Evolutionary conservation across 2,888 invertebrate genomes (phyloP).

Genomic region (Napeogenes inachia): DNA sequence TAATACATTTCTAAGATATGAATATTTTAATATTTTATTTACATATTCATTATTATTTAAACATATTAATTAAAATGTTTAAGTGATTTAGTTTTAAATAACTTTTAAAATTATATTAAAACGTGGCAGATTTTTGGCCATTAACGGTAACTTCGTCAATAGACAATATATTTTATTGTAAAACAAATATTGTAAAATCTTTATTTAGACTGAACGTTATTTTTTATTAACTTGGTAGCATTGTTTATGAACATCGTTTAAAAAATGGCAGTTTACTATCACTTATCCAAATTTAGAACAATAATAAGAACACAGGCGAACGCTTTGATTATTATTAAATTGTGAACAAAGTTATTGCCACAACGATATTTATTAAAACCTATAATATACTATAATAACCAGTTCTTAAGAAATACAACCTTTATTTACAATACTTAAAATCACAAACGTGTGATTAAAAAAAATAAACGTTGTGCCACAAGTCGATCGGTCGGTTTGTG

Average conservation of each 20-base stretch:
- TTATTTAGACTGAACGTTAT: conserved; percentile 31
- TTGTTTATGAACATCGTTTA: conserved; percentile 50
- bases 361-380: conserved; percentile 36
- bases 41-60: conserved; percentile 40
- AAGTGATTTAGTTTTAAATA: conserved; percentile 21
- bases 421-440: conserved; percentile 34
- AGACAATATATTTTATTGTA: conserved; percentile 32
- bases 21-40: conserved; percentile 65
- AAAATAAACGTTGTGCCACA: conserved; percentile 46
- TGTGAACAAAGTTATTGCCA: conserved; percentile 58
- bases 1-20: conserved; percentile 73
- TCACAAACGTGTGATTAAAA: conserved; percentile 40
- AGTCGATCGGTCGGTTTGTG: conserved; percentile 57
- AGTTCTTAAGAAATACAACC: conserved; percentile 21
- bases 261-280: conserved; percentile 72
- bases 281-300: conserved; percentile 62
- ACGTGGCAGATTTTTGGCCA: conserved; percentile 19
- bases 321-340: conserved; percentile 38
- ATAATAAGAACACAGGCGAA: conserved; percentile 51
- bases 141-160: conserved; percentile 28
- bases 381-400: conserved; percentile 34
- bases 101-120: conserved; percentile 16
- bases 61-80: conserved; percentile 29
- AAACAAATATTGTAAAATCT: conserved; percentile 33
- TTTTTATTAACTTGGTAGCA: conserved; percentile 40